Evolutionary conservation across 2,797 vertebrate species (phyloP).

Genomic region (Lacerta agilis): DNA sequence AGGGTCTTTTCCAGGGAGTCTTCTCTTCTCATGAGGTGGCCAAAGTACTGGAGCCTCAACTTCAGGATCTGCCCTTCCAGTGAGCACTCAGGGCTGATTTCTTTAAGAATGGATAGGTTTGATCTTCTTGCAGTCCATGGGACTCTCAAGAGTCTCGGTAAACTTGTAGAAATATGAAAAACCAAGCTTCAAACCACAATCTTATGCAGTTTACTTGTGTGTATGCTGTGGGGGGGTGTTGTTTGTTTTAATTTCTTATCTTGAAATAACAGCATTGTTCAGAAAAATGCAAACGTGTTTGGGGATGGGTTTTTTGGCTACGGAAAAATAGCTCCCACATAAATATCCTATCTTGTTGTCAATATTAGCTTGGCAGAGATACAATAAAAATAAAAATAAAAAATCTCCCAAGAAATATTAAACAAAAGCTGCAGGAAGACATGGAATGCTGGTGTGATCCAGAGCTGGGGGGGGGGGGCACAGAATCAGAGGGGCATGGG

Average conservation of each 20-base stretch:
- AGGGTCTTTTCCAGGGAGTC: too few relatives aligned
- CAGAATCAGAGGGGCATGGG: too few relatives aligned
- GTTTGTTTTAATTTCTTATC: not conserved
- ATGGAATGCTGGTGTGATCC: slow-evolving; percentile 38
- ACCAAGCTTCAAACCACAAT: too few relatives aligned
- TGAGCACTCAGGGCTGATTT: too few relatives aligned
- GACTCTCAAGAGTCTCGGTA: too few relatives aligned
- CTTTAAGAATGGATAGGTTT: too few relatives aligned
- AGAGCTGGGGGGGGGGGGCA: not conserved
- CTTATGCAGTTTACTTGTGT: too few relatives aligned
- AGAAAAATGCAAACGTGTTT: slow-evolving; percentile 42
- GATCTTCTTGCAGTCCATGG: too few relatives aligned
- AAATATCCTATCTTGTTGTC: slow-evolving; percentile 43
- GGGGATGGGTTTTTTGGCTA: slow-evolving; percentile 37
- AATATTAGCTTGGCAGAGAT: slow-evolving; percentile 34
- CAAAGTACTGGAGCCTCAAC: too few relatives aligned
- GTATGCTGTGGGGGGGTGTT: not conserved
- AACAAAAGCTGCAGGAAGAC: slow-evolving; percentile 31
- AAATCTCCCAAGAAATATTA: slow-evolving; percentile 8
- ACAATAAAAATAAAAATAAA: not conserved
- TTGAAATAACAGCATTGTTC: slow-evolving; percentile 39
- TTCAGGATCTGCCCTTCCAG: too few relatives aligned
- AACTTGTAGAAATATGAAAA: too few relatives aligned
- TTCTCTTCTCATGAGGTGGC: too few relatives aligned
- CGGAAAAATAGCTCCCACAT: slow-evolving; percentile 12